Percentiles rank a stretch among this genome's conserved stretches.
phyloP scores from a whole-genome alignment of 2,797 vertebrate genomes.

The Graptemys geographica region DNA sequence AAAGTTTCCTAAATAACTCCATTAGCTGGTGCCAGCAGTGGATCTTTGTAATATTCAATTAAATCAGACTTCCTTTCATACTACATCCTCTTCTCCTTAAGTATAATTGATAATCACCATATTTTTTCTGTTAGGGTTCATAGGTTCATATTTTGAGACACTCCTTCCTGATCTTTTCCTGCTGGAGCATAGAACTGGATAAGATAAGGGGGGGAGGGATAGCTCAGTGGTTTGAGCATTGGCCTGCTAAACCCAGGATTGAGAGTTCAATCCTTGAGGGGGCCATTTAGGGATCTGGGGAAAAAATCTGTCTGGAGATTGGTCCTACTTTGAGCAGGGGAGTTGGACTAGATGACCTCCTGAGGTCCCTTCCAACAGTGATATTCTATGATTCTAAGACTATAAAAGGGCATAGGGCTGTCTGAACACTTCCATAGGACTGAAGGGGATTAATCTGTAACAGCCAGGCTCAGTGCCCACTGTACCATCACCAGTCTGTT shows the following conservation, averaged over 20 bases:
- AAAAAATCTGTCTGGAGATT: too few species aligned
- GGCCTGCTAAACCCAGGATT: too few species aligned
- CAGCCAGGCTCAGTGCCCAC: not conserved
- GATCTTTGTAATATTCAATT: constrained; percentile 40
- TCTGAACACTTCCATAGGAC: not conserved
- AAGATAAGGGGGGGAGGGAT: not conserved
- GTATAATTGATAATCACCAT: constrained; percentile 5
- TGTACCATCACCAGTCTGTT: not conserved
- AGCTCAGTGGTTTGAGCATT: too few species aligned
- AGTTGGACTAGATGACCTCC: too few species aligned
- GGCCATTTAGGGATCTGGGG: too few species aligned
- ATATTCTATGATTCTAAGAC: too few species aligned
- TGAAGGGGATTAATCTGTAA: not conserved
- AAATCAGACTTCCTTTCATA: constrained; percentile 52
- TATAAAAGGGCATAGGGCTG: not conserved
- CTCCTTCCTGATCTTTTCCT: not conserved
- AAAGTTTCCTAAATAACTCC: constrained; percentile 60
- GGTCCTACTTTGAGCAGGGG: too few species aligned
- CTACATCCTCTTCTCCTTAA: constrained; percentile 43
- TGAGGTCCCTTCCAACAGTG: too few species aligned
- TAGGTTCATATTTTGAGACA: not conserved
- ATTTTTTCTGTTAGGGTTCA: not conserved
- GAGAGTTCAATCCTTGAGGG: too few species aligned
- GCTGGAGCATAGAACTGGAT: not conserved
- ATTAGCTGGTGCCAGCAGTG: constrained; percentile 58